Evolutionary conservation across 2,888 invertebrate genomes (phyloP).

Genomic region (Polyommatus iphigenia): DNA sequence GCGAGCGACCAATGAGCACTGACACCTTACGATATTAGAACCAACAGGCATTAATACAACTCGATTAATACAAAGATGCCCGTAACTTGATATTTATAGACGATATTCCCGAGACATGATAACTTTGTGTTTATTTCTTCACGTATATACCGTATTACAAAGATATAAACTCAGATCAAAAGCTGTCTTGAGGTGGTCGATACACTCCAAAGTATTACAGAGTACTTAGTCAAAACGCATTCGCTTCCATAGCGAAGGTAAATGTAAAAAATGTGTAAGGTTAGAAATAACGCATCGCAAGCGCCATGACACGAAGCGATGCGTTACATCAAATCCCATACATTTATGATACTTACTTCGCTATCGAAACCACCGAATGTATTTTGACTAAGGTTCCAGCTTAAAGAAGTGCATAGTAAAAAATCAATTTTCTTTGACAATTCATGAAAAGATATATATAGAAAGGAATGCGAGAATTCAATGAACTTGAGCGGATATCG

Average conservation of each 20-base stretch:
- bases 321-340: too few relatives aligned
- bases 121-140: not conserved
- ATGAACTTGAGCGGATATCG: constrained; percentile 55
- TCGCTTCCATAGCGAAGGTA: too few relatives aligned
- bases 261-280: too few relatives aligned
- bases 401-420: constrained; percentile 20
- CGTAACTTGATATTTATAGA: not conserved
- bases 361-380: not conserved
- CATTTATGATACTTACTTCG: not conserved
- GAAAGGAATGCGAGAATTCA: constrained; percentile 50
- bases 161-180: not conserved
- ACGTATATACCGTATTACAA: not conserved
- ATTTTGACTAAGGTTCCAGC: not conserved
- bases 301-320: too few relatives aligned
- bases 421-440: constrained; percentile 30
- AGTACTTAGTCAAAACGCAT: too few relatives aligned
- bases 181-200: too few relatives aligned
- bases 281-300: too few relatives aligned
- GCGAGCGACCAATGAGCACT: constrained; percentile 32
- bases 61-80: too few relatives aligned
- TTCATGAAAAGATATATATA: constrained; percentile 40
- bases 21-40: constrained; percentile 35
- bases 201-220: too few relatives aligned
- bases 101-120: not conserved
- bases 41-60: constrained; percentile 1